These are phyloP conservation scores for Thereva nobilitata DNA, from an alignment of 2,888 invertebrate species.

Conservation along the genomic window DNA sequence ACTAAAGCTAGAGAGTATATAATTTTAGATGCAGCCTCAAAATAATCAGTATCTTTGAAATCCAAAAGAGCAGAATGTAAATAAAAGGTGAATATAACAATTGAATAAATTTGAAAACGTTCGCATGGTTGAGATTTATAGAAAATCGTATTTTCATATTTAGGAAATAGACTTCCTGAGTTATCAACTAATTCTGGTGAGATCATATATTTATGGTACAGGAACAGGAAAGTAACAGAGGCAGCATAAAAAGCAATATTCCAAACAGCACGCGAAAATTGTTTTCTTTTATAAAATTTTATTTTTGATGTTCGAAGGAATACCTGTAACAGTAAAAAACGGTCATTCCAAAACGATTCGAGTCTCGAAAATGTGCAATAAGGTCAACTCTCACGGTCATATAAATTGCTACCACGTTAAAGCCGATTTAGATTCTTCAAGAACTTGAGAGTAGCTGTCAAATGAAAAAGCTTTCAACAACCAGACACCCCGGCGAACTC, in stretches of 20 bases:
- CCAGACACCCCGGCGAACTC: too few species aligned
- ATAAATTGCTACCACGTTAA: too few species aligned
- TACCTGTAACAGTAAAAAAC: slow-evolving; percentile 47
- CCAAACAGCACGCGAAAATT: slow-evolving; percentile 55
- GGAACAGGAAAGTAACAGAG: slow-evolving; percentile 53
- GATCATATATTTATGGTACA: slow-evolving; percentile 57
- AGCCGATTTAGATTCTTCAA: too few species aligned
- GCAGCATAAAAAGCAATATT: slow-evolving; percentile 56
- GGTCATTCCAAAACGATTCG: not conserved
- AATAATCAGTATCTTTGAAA: slow-evolving; percentile 52
- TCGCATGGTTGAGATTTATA: slow-evolving; percentile 56
- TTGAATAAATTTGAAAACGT: slow-evolving; percentile 56
- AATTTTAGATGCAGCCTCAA: slow-evolving; percentile 54
- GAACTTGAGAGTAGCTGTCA: too few species aligned
- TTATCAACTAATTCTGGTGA: slow-evolving; percentile 54
- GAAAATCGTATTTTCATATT: slow-evolving; percentile 56
- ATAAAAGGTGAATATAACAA: slow-evolving; percentile 56
- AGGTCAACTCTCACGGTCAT: too few species aligned
- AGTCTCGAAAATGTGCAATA: too few species aligned
- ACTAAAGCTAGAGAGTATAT: slow-evolving; percentile 52
- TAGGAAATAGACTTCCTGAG: slow-evolving; percentile 56
- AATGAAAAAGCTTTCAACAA: too few species aligned
- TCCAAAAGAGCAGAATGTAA: slow-evolving; percentile 55
- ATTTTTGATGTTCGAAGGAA: slow-evolving; percentile 55
- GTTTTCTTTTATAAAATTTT: slow-evolving; percentile 55